phyloP scores from a whole-genome alignment of 2,113 vertebrate genomes.

The Eira barbara region DNA sequence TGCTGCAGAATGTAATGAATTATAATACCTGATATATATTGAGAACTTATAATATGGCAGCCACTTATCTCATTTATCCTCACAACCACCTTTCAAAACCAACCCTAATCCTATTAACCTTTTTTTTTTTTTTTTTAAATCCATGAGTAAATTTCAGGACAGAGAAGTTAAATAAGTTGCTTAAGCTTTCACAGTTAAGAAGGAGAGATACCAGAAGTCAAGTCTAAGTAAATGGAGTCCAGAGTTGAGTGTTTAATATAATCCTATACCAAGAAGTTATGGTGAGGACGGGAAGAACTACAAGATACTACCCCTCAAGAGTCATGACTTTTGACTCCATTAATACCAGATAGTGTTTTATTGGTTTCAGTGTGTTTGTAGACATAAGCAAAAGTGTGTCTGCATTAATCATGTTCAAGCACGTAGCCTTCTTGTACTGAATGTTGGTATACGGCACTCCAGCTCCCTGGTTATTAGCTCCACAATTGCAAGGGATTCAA shows the following conservation, averaged over 20 bases:
- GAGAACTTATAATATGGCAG: background rate
- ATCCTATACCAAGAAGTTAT: background rate
- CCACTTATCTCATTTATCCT: background rate
- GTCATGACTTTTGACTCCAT: constrained; percentile 32
- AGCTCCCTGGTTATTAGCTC: constrained; percentile 70
- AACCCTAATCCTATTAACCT: background rate
- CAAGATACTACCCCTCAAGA: constrained; percentile 14
- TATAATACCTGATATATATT: background rate
- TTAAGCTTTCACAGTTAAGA: constrained; percentile 49
- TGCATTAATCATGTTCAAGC: constrained; percentile 30
- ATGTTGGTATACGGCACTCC: background rate
- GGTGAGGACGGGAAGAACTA: constrained; percentile 30
- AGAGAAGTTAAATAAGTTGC: constrained; percentile 54
- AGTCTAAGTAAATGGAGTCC: background rate
- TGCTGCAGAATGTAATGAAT: background rate
- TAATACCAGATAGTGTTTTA: constrained; percentile 57
- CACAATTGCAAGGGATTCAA: constrained; percentile 57
- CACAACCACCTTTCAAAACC: background rate
- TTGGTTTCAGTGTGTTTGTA: constrained; percentile 37
- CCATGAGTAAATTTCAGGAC: background rate
- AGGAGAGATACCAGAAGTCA: constrained; percentile 43
- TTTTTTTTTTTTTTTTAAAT: background rate
- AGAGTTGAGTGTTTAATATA: background rate
- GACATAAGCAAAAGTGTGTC: constrained; percentile 8
- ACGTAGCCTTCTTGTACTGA: background rate